Evolutionary conservation across 2,888 invertebrate species (phyloP).

Genomic region (Polylopha cassiicola): DNA sequence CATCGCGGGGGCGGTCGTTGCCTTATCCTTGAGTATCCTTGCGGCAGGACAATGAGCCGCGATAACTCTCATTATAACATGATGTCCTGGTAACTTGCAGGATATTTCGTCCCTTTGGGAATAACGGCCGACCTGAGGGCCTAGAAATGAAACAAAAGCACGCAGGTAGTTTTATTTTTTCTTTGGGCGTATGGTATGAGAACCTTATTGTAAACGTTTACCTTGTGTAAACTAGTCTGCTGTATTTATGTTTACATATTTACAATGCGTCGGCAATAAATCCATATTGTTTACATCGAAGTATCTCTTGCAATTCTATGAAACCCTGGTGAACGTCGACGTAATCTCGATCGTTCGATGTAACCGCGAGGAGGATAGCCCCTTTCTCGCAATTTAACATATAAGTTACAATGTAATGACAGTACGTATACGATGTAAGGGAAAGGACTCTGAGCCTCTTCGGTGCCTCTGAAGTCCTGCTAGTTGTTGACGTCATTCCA

Average conservation of each 20-base stretch:
- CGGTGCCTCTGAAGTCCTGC: conserved; percentile 58
- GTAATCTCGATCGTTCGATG: conserved; percentile 55
- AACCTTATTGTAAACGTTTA: background rate
- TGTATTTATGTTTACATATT: background rate
- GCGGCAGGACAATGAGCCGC: conserved; percentile 60
- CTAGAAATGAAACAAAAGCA: conserved; percentile 1
- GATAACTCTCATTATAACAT: conserved; percentile 51
- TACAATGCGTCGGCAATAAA: no score
- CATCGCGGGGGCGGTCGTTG: conserved; percentile 49
- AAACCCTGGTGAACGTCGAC: conserved; percentile 41
- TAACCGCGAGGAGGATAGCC: conserved; percentile 33
- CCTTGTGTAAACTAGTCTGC: background rate
- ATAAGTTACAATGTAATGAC: conserved; percentile 28
- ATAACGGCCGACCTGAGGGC: conserved; percentile 30
- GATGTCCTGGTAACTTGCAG: conserved; percentile 70
- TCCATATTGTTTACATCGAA: background rate
- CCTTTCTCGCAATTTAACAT: conserved; percentile 9
- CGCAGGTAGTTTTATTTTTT: background rate
- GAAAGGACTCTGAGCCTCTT: conserved; percentile 49
- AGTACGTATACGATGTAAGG: conserved; percentile 26
- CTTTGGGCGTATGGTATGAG: background rate
- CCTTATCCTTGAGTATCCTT: conserved; percentile 74
- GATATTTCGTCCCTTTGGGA: conserved; percentile 79
- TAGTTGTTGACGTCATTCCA: conserved; percentile 79
- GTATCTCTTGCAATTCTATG: conserved; percentile 27